phyloP scores from a whole-genome alignment of 2,888 invertebrate species.

The Drosophila seclusa region DNA sequence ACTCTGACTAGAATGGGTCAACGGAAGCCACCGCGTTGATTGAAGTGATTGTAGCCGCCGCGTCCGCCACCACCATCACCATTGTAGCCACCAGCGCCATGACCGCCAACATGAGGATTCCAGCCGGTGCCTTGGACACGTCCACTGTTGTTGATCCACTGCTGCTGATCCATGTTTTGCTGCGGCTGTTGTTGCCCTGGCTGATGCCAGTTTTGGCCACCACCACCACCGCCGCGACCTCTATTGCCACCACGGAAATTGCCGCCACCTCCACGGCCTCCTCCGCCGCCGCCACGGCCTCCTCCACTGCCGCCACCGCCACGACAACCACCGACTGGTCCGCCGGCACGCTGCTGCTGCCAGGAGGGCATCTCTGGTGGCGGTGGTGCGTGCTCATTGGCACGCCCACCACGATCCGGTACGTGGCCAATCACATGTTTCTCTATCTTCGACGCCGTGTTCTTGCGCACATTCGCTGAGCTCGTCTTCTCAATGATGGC shows the following conservation, averaged over 20 bases:
- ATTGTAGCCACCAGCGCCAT: slow-evolving; percentile 38
- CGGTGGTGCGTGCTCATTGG: slow-evolving; percentile 95
- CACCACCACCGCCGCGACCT: slow-evolving; percentile 55
- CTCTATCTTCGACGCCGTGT: slow-evolving; percentile 93
- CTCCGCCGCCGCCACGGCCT: slow-evolving; percentile 67
- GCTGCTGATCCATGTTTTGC: slow-evolving; percentile 47
- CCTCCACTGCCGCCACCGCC: slow-evolving; percentile 75
- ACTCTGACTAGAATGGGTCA: slow-evolving; percentile 22
- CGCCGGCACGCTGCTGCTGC: slow-evolving; percentile 89
- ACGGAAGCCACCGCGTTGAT: slow-evolving; percentile 52
- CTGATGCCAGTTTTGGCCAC: slow-evolving; percentile 62
- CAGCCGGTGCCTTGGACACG: slow-evolving; percentile 84
- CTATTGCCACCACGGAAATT: slow-evolving; percentile 54
- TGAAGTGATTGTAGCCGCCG: slow-evolving; percentile 51
- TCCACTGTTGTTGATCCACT: slow-evolving; percentile 81
- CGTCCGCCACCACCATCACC: slow-evolving; percentile 62
- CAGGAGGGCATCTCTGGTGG: slow-evolving; percentile 99
- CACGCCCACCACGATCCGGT: slow-evolving; percentile 97
- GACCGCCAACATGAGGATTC: slow-evolving; percentile 63
- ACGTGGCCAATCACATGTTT: slow-evolving; percentile 95
- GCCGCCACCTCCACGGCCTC: slow-evolving; percentile 66
- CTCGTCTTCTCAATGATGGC: slow-evolving; percentile 97
- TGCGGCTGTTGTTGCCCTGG: slow-evolving; percentile 64
- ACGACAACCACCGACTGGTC: slow-evolving; percentile 84
- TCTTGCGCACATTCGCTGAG: slow-evolving; percentile 92